A percentile compares a stretch with the other conserved stretches of the same genome.
Conservation (phyloP, 2,797 vertebrate species). For the Heterohyrax brucei region DNA sequence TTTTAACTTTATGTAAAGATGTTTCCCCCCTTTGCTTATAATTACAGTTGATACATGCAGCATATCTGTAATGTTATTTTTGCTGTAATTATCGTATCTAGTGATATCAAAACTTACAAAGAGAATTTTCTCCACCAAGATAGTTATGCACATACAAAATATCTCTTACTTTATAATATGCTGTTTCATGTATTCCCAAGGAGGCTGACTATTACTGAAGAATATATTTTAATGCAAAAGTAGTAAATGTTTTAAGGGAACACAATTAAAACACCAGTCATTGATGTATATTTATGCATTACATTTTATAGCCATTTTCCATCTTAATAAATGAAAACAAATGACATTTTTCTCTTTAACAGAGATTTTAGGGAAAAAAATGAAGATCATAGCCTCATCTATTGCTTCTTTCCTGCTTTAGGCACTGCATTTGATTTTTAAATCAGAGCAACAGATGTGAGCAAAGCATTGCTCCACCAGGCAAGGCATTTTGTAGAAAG, state of each 20-base stretch:
- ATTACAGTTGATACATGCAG: constrained; percentile 68
- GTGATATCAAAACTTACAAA: constrained; percentile 61
- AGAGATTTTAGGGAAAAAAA: constrained; percentile 42
- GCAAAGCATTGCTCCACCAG: neutral
- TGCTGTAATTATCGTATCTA: constrained; percentile 70
- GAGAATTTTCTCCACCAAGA: constrained; percentile 62
- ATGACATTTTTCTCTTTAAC: constrained; percentile 46
- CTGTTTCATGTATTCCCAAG: constrained; percentile 59
- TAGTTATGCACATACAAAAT: constrained; percentile 61
- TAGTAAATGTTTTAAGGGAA: constrained; percentile 67
- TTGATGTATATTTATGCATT: constrained; percentile 55
- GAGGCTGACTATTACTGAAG: constrained; percentile 60
- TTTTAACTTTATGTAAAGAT: constrained; percentile 68
- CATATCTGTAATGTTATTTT: constrained; percentile 49
- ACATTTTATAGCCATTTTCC: constrained; percentile 62
- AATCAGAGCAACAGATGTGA: constrained; percentile 50
- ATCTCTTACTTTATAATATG: constrained; percentile 66
- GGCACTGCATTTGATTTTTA: neutral
- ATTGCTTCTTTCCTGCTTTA: constrained; percentile 2
- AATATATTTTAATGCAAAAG: constrained; percentile 67
- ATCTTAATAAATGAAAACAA: constrained; percentile 75
- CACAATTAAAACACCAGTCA: constrained; percentile 61
- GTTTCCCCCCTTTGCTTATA: constrained; percentile 56
- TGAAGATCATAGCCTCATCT: neutral
- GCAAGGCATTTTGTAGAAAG: neutral